Percentiles rank a stretch among this genome's conserved stretches.
Conservation (phyloP, 2,888 invertebrate species). For the Parthenolecanium corni region DNA sequence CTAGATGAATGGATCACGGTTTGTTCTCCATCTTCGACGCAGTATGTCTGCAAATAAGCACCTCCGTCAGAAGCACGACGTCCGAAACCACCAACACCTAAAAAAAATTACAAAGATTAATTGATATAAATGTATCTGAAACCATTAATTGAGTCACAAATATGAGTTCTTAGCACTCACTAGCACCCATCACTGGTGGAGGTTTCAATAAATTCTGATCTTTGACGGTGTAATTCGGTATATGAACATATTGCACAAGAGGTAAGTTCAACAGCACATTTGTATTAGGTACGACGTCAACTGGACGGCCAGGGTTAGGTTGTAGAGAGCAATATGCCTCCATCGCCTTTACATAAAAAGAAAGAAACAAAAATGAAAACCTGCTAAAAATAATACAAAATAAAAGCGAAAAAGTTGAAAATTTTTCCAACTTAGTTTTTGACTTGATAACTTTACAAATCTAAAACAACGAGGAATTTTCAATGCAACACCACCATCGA, state of each 20-base stretch:
- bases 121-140: background rate
- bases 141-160: background rate
- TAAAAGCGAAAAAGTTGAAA: background rate
- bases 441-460: background rate
- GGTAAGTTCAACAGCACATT: conserved; percentile 77
- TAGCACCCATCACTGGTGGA: conserved; percentile 77
- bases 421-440: background rate
- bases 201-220: conserved; percentile 89
- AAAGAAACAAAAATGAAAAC: background rate
- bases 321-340: conserved; percentile 29
- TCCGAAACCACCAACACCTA: conserved; percentile 51
- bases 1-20: background rate
- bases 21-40: conserved; percentile 34
- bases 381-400: background rate
- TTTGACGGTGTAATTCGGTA: conserved; percentile 75
- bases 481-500: too few species aligned
- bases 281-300: conserved; percentile 57
- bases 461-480: too few species aligned
- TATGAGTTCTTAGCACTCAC: conserved; percentile 41
- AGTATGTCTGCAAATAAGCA: conserved; percentile 71
- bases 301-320: conserved; percentile 37
- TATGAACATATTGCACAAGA: conserved; percentile 68
- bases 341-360: conserved; percentile 24
- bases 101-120: background rate
- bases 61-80: conserved; percentile 92